Conservation (phyloP, 2,113 vertebrate species). For the Macquaria australasica region DNA sequence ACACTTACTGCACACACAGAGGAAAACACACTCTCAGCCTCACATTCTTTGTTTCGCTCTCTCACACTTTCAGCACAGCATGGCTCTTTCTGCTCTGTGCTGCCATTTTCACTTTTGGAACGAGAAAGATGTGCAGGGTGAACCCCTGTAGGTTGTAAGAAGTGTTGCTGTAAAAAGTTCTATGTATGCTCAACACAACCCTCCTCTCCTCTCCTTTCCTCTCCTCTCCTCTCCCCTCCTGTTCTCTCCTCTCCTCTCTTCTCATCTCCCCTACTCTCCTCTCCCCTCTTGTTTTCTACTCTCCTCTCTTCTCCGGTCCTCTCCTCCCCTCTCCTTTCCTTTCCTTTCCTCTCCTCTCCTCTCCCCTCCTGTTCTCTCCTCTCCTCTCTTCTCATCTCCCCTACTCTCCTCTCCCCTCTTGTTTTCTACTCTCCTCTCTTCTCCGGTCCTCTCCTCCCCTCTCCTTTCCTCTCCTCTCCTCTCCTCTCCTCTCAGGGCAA, state of each 20-base stretch:
- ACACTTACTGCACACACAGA: background rate
- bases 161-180: background rate
- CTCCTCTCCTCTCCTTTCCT: background rate
- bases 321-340: too few relatives aligned
- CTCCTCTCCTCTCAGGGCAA: conserved; percentile 75
- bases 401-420: too few relatives aligned
- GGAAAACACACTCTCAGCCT: conserved; percentile 15
- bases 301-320: too few relatives aligned
- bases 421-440: background rate
- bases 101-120: background rate
- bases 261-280: too few relatives aligned
- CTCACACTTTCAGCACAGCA: conserved; percentile 19
- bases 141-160: background rate
- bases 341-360: too few relatives aligned
- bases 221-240: too few relatives aligned
- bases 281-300: too few relatives aligned
- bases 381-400: too few relatives aligned
- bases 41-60: conserved; percentile 14
- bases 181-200: too few relatives aligned
- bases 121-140: background rate
- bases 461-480: background rate
- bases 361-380: too few relatives aligned
- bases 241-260: too few relatives aligned
- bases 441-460: background rate
- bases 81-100: background rate